Evolutionary conservation across 2,888 invertebrate species (phyloP).

Genomic region (Drosophila colorata): DNA sequence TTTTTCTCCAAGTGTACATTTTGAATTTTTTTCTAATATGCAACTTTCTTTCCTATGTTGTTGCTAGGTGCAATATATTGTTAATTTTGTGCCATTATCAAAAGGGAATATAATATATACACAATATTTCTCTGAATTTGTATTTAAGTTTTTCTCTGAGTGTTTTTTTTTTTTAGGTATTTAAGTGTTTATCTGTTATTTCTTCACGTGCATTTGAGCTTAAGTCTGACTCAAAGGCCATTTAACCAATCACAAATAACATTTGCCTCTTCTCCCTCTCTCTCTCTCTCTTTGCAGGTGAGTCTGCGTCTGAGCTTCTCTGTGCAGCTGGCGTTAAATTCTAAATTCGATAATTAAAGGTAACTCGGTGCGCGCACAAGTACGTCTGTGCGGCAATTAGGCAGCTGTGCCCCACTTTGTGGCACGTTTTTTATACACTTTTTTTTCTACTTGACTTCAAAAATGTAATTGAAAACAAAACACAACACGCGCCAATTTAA

Average conservation of each 20-base stretch:
- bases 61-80: no score
- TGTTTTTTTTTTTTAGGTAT: no score
- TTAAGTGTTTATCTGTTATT: constrained; percentile 5
- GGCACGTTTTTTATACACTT: constrained; percentile 9
- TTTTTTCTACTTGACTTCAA: constrained; percentile 2
- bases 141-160: no score
- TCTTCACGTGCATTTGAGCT: constrained; percentile 4
- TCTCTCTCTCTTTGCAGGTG: constrained; percentile 67
- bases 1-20: no score
- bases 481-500: constrained; percentile 62
- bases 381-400: constrained; percentile 40
- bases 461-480: constrained; percentile 39
- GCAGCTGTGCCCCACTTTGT: constrained; percentile 64
- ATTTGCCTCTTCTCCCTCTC: constrained; percentile 27
- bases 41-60: no score
- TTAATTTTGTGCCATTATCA: no score
- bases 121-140: neutral
- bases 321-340: constrained; percentile 44
- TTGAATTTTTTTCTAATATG: no score
- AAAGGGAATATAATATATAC: no score
- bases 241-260: constrained; percentile 47
- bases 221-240: constrained; percentile 22
- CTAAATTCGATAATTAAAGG: constrained; percentile 68
- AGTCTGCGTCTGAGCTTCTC: constrained; percentile 41
- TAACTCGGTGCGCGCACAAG: constrained; percentile 32